Conservation (phyloP, 2,888 invertebrate genomes). For the Odontocerum albicorne region DNA sequence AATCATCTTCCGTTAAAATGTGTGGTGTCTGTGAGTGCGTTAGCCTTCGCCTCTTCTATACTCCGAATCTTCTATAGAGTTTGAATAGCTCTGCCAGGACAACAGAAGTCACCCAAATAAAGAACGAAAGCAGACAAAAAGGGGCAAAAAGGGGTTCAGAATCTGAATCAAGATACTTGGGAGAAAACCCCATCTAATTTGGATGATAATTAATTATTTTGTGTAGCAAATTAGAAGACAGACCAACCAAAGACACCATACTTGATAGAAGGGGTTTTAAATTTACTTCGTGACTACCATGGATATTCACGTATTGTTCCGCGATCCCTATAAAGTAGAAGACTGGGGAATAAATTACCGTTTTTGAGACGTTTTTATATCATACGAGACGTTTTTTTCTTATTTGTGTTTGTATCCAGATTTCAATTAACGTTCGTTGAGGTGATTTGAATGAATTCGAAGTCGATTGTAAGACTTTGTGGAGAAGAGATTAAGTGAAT, state of each 20-base stretch:
- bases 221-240: conserved; percentile 26
- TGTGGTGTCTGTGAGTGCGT: conserved; percentile 20
- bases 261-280: conserved; percentile 11
- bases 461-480: conserved; percentile 4
- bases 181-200: conserved; percentile 26
- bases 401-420: background rate
- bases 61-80: background rate
- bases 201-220: conserved; percentile 35
- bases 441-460: background rate
- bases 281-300: conserved; percentile 25
- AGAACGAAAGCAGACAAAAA: no score
- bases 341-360: background rate
- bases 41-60: conserved; percentile 2
- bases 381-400: no score
- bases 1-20: conserved; percentile 18
- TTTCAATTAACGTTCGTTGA: conserved; percentile 2
- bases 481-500: no score
- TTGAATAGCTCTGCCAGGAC: no score
- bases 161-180: no score
- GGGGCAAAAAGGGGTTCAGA: conserved; percentile 13
- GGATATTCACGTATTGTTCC: conserved; percentile 21
- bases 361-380: conserved; percentile 1
- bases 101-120: conserved; percentile 12
- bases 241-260: conserved; percentile 22
- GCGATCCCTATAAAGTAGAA: background rate